These are phyloP conservation scores for Clusia tigrina DNA, from an alignment of 2,888 invertebrate species.

Conservation along the genomic window DNA sequence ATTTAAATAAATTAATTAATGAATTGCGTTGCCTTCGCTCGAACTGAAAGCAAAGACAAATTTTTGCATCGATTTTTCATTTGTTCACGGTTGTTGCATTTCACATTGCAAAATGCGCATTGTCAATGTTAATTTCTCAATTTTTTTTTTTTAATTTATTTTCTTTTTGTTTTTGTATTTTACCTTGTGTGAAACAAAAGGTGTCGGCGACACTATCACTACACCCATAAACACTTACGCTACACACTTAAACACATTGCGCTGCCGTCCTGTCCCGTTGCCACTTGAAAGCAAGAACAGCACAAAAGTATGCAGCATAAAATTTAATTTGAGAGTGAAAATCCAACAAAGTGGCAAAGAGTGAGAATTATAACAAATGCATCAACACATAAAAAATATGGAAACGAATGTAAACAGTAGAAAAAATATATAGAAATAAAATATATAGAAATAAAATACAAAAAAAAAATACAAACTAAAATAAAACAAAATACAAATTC, in stretches of 20 bases:
- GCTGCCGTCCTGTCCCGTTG: not conserved
- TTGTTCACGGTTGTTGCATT: not conserved
- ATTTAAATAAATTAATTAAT: not conserved
- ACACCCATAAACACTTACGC: constrained; percentile 8
- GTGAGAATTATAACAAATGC: not conserved
- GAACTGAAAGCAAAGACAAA: too few species aligned
- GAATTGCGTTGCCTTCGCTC: not conserved
- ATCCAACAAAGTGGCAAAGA: not conserved
- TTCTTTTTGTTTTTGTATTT: not conserved
- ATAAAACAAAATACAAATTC: not conserved
- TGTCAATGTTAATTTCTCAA: constrained; percentile 18
- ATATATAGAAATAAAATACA: constrained; percentile 8
- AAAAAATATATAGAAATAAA: not conserved
- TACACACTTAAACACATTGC: not conserved
- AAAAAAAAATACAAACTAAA: not conserved
- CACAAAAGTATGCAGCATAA: constrained; percentile 10
- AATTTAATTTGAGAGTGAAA: constrained; percentile 8
- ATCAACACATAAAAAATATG: constrained; percentile 2
- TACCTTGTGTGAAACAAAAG: not conserved
- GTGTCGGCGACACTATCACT: not conserved
- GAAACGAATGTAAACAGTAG: constrained; percentile 18
- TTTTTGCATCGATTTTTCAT: too few species aligned
- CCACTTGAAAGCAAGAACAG: not conserved
- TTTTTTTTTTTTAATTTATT: too few species aligned
- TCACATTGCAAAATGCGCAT: constrained; percentile 18